Evolutionary conservation across 2,113 vertebrate genomes (phyloP).

Genomic region (Trochalopteron elliotii): DNA sequence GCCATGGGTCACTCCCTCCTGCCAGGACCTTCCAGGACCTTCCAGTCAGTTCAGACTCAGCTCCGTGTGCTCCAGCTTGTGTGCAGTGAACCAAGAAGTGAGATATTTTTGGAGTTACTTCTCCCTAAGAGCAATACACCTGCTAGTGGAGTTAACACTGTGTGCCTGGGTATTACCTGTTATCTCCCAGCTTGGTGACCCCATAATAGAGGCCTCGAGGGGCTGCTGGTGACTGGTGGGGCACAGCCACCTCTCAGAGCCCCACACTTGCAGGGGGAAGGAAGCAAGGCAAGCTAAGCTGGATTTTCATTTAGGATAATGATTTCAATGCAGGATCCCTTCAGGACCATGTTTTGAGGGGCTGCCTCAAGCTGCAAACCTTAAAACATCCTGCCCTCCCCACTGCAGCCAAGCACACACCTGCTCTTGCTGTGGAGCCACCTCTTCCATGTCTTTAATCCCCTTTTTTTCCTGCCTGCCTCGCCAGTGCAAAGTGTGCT

Average conservation of each 20-base stretch:
- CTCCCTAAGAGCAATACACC: neutral
- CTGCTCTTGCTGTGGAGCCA: neutral
- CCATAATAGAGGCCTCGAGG: accelerated
- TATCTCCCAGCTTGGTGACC: neutral
- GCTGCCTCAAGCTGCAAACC: neutral
- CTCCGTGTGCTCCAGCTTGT: neutral
- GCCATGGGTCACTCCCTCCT: neutral
- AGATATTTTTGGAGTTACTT: accelerated
- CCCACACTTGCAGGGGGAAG: neutral
- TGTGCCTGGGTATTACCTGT: neutral
- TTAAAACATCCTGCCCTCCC: neutral
- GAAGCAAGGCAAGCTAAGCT: neutral
- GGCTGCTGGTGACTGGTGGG: neutral
- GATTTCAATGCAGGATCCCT: neutral
- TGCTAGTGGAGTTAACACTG: neutral
- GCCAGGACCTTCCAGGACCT: neutral
- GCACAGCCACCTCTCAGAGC: neutral
- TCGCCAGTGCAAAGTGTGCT: slow-evolving; percentile 10
- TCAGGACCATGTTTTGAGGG: neutral
- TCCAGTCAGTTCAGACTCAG: neutral
- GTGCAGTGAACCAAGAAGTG: neutral
- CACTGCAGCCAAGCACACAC: neutral
- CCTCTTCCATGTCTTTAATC: neutral
- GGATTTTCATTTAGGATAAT: neutral
- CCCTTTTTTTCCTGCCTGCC: slow-evolving; percentile 12